phyloP scores from a whole-genome alignment of 37 sponge, comb jelly and placozoan species.

The Aplysina aerophoba region DNA sequence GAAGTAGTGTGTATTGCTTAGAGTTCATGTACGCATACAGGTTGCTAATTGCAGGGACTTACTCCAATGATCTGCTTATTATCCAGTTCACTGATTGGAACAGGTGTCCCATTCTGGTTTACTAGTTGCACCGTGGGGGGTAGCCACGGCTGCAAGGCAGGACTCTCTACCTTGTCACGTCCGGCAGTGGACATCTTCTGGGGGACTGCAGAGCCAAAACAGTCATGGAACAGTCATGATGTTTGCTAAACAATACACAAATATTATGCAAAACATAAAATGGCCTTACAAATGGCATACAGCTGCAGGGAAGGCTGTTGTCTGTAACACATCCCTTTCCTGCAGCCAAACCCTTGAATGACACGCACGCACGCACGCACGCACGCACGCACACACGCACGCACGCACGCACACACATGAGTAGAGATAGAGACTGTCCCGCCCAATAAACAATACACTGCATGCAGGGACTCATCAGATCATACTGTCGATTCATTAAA shows the following conservation, averaged over 20 bases:
- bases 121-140: not conserved
- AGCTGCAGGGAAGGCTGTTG: not conserved
- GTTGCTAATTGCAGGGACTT: not conserved
- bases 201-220: too few relatives aligned
- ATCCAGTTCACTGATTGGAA: conserved; percentile 42
- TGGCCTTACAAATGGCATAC: too few relatives aligned
- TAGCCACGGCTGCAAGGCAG: not conserved
- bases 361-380: not conserved
- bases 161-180: too few relatives aligned
- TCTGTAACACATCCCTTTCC: not conserved
- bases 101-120: conserved; percentile 40
- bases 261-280: too few relatives aligned
- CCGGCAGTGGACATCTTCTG: too few relatives aligned
- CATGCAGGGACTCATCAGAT: not conserved
- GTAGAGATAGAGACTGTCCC: too few relatives aligned
- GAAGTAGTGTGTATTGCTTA: too few relatives aligned
- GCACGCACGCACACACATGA: not conserved
- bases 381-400: not conserved
- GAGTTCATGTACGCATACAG: too few relatives aligned
- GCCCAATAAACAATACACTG: too few relatives aligned
- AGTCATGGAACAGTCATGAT: too few relatives aligned
- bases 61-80: conserved; percentile 55
- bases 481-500: not conserved
- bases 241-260: too few relatives aligned
- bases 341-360: not conserved